Evolutionary conservation across 2,113 vertebrate species (phyloP).

Genomic region (Sander lucioperca): DNA sequence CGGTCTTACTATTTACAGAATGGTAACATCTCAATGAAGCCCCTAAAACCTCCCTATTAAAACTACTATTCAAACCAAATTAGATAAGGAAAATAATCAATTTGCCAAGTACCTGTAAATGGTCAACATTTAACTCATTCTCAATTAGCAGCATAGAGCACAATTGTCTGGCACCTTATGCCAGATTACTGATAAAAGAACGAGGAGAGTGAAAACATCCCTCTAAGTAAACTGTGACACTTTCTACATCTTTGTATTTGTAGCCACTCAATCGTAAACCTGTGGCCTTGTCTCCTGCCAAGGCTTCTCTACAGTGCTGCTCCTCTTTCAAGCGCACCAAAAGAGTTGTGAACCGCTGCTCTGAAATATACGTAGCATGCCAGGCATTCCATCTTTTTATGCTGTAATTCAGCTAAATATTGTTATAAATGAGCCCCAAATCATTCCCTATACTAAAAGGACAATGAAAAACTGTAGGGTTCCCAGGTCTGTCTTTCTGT

Average conservation of each 20-base stretch:
- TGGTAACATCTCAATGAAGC: background rate
- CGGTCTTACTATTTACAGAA: constrained; percentile 2
- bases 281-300: constrained; percentile 24
- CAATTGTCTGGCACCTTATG: background rate
- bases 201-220: background rate
- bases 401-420: constrained; percentile 44
- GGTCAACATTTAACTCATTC: background rate
- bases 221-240: background rate
- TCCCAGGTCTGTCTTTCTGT: constrained; percentile 27
- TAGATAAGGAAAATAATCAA: background rate
- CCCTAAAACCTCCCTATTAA: too few species aligned
- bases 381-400: constrained; percentile 35
- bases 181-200: background rate
- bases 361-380: constrained; percentile 17
- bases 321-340: constrained; percentile 30
- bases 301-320: constrained; percentile 1
- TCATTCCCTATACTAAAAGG: constrained; percentile 28
- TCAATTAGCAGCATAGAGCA: background rate
- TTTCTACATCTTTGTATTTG: background rate
- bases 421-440: constrained; percentile 46
- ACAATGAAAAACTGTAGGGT: constrained; percentile 37
- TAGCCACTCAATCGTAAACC: background rate
- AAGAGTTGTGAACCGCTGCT: constrained; percentile 9
- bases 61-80: background rate
- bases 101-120: background rate